A percentile compares a stretch with the other conserved stretches of the same genome.
Evolutionary conservation across 2,888 invertebrate genomes (phyloP).

Genomic region (Napeogenes inachia): DNA sequence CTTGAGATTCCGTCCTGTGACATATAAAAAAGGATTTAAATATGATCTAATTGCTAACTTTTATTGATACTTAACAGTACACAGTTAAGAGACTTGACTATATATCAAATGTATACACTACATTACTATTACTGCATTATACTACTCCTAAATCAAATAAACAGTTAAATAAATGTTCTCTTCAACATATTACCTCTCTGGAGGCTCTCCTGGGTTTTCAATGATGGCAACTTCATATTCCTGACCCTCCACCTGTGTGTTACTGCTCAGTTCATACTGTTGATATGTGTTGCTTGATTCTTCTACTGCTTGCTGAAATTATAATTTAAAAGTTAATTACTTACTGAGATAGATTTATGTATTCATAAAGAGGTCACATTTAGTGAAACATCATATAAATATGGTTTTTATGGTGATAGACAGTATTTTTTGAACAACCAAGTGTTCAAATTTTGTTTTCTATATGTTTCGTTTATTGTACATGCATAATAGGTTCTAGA

Average conservation of each 20-base stretch:
- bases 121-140: too few species aligned
- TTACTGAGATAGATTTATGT: neutral
- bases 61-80: too few species aligned
- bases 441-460: too few species aligned
- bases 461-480: too few species aligned
- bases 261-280: slow-evolving; percentile 61
- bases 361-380: neutral
- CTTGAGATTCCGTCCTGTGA: slow-evolving; percentile 37
- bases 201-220: slow-evolving; percentile 52
- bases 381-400: too few species aligned
- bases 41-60: too few species aligned
- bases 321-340: neutral
- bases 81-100: too few species aligned
- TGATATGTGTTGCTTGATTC: slow-evolving; percentile 64
- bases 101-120: too few species aligned
- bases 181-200: slow-evolving; percentile 44
- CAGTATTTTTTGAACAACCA: too few species aligned
- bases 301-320: slow-evolving; percentile 64
- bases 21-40: slow-evolving; percentile 34
- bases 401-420: too few species aligned
- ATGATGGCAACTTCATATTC: slow-evolving; percentile 72
- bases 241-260: slow-evolving; percentile 52
- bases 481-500: too few species aligned
- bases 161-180: neutral
- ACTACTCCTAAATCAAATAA: too few species aligned